Evolutionary conservation across 1,140 invertebrate species (phyloP).

Genomic region (Babylonia areolata): DNA sequence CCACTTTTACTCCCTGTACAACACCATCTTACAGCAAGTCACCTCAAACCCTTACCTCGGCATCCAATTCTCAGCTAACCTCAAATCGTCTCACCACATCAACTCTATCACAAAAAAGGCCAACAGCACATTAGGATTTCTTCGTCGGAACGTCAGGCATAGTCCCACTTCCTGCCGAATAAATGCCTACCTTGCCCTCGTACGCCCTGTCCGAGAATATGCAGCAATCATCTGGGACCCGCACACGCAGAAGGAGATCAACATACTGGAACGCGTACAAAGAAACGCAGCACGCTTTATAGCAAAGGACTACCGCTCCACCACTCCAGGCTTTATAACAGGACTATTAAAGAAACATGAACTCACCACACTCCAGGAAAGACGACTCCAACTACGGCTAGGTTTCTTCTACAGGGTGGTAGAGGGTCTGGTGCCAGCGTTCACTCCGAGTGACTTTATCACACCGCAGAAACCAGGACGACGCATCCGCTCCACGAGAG

Average conservation of each 20-base stretch:
- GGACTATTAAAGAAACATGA: not conserved
- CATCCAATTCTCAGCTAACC: too few relatives aligned
- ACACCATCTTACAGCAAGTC: not conserved
- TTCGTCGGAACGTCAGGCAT: too few relatives aligned
- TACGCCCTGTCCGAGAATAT: too few relatives aligned
- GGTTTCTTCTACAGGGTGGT: not conserved
- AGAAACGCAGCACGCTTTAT: conserved; percentile 11
- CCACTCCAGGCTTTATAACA: not conserved
- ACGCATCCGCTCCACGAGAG: not conserved
- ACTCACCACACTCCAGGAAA: conserved; percentile 15
- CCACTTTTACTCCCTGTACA: too few relatives aligned
- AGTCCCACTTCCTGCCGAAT: conserved; percentile 34
- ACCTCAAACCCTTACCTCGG: too few relatives aligned
- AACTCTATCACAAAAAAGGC: too few relatives aligned
- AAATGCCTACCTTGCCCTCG: conserved; percentile 46
- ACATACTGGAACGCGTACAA: conserved; percentile 39
- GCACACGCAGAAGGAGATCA: conserved; percentile 24
- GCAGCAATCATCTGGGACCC: conserved; percentile 43
- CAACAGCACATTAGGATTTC: too few relatives aligned
- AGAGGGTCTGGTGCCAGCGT: conserved; percentile 27
- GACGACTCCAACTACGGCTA: not conserved
- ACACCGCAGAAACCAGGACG: not conserved
- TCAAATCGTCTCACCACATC: conserved; percentile 36
- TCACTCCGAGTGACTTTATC: not conserved
- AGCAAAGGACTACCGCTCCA: conserved; percentile 9